Percentiles rank a stretch among this genome's conserved stretches.
These are phyloP conservation scores for Cydia strobilella DNA, from an alignment of 1,140 invertebrate species.

Conservation along the genomic window DNA sequence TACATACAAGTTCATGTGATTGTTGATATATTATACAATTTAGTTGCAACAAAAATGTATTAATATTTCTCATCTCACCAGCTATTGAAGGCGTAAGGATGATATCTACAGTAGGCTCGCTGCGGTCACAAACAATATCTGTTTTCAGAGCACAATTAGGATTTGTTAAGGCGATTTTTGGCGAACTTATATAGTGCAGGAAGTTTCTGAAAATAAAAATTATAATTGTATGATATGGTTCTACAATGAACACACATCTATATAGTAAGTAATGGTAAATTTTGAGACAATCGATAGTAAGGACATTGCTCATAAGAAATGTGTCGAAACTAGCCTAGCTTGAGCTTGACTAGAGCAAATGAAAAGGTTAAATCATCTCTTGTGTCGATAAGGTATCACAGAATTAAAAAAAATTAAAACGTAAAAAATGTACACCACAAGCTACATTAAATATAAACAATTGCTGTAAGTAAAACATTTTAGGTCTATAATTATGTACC, in stretches of 20 bases:
- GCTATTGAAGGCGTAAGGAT: constrained; percentile 75
- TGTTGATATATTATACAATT: neutral
- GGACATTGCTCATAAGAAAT: neutral
- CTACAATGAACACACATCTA: too few relatives aligned
- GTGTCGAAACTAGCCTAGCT: neutral
- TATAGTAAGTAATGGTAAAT: too few relatives aligned
- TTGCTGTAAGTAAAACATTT: neutral
- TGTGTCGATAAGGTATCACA: neutral
- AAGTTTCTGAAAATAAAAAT: constrained; percentile 84
- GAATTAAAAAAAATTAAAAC: neutral
- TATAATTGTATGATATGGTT: too few relatives aligned
- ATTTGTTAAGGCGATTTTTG: constrained; percentile 86
- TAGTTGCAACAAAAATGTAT: neutral
- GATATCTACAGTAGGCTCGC: constrained; percentile 85
- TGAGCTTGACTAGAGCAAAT: neutral
- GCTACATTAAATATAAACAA: neutral
- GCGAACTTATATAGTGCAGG: constrained; percentile 83
- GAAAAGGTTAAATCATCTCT: neutral
- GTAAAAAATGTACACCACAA: neutral
- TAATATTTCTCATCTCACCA: constrained; percentile 57
- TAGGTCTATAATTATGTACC: constrained; percentile 80
- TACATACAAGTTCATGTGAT: too few relatives aligned
- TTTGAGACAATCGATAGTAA: too few relatives aligned
- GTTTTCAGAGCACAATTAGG: constrained; percentile 87
- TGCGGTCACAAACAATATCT: constrained; percentile 88